Evolutionary conservation across 2,113 vertebrate species (phyloP).

Genomic region (Lepidothrix coronata): DNA sequence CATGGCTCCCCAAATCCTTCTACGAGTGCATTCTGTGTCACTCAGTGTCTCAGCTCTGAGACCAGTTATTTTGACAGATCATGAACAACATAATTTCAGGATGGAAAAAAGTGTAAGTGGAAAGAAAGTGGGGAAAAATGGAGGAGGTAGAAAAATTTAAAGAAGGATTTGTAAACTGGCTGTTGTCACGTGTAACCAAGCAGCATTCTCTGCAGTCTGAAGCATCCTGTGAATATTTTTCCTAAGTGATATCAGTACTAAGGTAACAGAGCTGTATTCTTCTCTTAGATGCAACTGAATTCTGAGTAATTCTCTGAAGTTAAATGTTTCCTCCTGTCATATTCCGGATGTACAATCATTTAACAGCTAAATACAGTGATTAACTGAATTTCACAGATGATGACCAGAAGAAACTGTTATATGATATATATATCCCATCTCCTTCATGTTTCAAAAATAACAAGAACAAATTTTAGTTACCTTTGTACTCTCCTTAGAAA

Average conservation of each 20-base stretch:
- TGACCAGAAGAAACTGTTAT: neutral
- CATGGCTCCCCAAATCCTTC: neutral
- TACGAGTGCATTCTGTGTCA: fast-evolving
- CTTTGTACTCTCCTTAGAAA: neutral
- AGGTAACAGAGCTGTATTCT: neutral
- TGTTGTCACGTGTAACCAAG: neutral
- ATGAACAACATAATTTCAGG: neutral
- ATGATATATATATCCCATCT: neutral
- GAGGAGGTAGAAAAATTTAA: neutral
- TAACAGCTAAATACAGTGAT: neutral
- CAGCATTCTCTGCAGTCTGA: neutral
- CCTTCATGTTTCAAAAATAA: neutral
- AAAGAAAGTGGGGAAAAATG: neutral
- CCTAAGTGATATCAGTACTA: neutral
- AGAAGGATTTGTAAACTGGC: neutral
- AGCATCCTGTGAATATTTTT: neutral
- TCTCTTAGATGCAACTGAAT: neutral
- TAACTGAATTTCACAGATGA: neutral
- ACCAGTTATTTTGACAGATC: neutral
- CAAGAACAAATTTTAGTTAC: neutral
- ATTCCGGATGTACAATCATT: neutral
- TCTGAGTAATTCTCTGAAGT: neutral
- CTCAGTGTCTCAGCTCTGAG: neutral
- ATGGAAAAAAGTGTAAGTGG: neutral
- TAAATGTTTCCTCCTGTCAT: neutral